Conservation (phyloP, 2,888 invertebrate species). For the Odontocolon sp. region DNA sequence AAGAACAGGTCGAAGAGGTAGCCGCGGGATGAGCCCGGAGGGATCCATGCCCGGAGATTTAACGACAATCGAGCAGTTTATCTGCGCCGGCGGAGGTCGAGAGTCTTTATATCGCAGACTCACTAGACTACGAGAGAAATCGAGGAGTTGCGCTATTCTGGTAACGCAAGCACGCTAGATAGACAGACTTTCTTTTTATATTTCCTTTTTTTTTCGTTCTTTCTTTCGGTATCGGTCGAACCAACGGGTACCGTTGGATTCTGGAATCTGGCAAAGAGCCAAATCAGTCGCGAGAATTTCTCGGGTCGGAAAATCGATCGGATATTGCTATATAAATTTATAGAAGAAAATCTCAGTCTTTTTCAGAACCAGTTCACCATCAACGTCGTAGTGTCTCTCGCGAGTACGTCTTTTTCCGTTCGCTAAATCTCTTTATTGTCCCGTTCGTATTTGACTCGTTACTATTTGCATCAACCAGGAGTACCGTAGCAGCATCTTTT, state of each 20-base stretch:
- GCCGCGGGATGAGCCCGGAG: conserved; percentile 6
- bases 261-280: conserved; percentile 36
- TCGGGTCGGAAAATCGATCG: neutral
- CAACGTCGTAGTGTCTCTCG: neutral
- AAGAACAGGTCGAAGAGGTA: neutral
- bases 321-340: neutral
- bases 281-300: conserved; percentile 36
- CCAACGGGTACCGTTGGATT: neutral
- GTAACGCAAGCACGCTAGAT: conserved; percentile 30
- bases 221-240: conserved; percentile 14
- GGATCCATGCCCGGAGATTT: conserved; percentile 50
- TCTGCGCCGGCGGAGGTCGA: conserved; percentile 51
- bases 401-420: conserved; percentile 11
- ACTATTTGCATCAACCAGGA: conserved; percentile 6
- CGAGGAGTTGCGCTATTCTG: conserved; percentile 23
- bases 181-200: neutral
- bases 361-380: neutral
- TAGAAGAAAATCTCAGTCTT: neutral
- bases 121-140: conserved; percentile 40
- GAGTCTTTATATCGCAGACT: conserved; percentile 39
- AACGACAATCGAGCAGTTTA: conserved; percentile 63
- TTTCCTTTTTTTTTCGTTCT: conserved; percentile 2
- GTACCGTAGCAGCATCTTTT: conserved; percentile 27
- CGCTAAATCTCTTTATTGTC: conserved; percentile 12
- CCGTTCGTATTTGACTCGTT: conserved; percentile 12